phyloP scores from a whole-genome alignment of 2,113 vertebrate species.

The Dendrocopos noguchii region DNA sequence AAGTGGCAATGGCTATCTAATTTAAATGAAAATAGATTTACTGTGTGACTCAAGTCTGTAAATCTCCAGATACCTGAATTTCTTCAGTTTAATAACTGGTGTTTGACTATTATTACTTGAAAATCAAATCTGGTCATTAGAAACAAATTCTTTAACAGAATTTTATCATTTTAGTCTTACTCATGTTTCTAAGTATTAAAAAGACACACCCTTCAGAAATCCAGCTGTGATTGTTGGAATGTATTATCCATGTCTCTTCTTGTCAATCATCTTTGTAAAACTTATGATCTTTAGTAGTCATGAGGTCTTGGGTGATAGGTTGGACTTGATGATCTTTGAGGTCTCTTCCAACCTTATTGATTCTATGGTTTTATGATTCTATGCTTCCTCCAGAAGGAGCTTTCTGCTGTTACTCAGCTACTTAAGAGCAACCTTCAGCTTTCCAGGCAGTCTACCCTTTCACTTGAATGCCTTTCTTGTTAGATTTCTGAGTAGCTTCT shows the following conservation, averaged over 20 bases:
- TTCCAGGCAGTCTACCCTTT: neutral
- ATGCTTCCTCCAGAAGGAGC: neutral
- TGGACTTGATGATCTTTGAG: no score
- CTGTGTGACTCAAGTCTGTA: neutral
- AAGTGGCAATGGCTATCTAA: neutral
- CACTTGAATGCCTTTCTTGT: neutral
- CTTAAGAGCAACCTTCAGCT: neutral
- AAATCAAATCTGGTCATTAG: neutral
- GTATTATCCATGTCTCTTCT: neutral
- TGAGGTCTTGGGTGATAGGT: no score
- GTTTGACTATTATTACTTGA: neutral
- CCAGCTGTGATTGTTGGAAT: neutral
- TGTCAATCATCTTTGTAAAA: neutral
- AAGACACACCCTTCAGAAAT: neutral
- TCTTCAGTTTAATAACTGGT: neutral
- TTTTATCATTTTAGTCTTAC: neutral
- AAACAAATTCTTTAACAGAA: neutral
- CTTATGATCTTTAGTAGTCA: neutral
- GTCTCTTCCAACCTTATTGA: no score
- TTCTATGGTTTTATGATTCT: no score
- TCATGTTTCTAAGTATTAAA: neutral
- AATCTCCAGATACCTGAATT: neutral
- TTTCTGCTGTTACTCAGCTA: neutral
- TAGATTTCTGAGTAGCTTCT: neutral
- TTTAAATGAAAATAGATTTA: neutral